Percentiles rank a stretch among this genome's conserved stretches.
Conservation (phyloP, 92 coral and sea anemone species). For the Parazoanthus atlanticus region DNA sequence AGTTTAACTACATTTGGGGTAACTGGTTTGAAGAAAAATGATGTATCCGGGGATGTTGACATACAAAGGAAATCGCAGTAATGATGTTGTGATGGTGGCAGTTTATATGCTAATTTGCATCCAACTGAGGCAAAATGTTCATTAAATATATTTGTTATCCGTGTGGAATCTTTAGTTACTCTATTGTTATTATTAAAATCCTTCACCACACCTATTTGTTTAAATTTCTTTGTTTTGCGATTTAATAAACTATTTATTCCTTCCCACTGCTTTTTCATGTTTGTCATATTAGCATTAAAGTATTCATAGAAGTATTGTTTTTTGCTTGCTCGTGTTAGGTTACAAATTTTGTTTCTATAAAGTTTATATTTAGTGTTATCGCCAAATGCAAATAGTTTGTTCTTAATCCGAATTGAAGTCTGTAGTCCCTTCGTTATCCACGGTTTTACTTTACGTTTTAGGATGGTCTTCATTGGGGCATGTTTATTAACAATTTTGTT, state of each 20-base stretch:
- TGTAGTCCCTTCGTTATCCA: conserved; percentile 2
- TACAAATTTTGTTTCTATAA: conserved; percentile 5
- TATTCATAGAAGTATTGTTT: conserved; percentile 35
- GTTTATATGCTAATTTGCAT: conserved; percentile 32
- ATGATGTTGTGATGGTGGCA: conserved; percentile 37
- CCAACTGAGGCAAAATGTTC: conserved; percentile 47
- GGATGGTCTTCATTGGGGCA: conserved; percentile 32
- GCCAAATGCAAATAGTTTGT: background rate
- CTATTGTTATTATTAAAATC: conserved; percentile 32
- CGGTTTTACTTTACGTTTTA: background rate
- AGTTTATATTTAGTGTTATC: background rate
- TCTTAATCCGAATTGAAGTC: background rate
- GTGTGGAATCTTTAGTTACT: conserved; percentile 7
- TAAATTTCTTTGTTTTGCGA: conserved; percentile 23
- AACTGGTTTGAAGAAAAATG: conserved; percentile 35
- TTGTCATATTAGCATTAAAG: conserved; percentile 22
- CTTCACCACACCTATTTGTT: conserved; percentile 20
- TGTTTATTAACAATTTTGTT: conserved; percentile 50
- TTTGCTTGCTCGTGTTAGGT: background rate
- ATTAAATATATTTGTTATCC: conserved; percentile 39
- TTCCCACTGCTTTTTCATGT: conserved; percentile 42
- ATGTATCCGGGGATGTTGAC: conserved; percentile 17
- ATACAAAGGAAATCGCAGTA: background rate
- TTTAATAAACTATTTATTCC: conserved; percentile 43
- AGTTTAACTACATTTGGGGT: conserved; percentile 17